A percentile compares a stretch with the other conserved stretches of the same genome.
phyloP scores from a whole-genome alignment of 2,797 vertebrate species.

The Cygnus olor region DNA sequence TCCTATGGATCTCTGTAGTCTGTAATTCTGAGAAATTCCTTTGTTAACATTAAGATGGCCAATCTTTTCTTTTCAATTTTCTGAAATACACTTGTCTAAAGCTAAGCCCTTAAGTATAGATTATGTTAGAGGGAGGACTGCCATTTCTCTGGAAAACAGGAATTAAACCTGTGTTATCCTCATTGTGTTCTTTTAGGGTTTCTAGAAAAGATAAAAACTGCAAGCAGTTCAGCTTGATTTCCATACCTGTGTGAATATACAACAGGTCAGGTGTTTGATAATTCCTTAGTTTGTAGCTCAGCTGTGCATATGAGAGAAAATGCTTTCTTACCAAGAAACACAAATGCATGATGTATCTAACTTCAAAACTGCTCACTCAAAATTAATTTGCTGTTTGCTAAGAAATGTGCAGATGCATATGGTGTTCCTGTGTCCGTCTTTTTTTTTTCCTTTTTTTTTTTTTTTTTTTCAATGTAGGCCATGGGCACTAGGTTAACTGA shows the following conservation, averaged over 20 bases:
- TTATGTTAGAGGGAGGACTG: background rate
- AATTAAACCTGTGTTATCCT: background rate
- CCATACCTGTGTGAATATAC: background rate
- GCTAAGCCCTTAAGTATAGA: background rate
- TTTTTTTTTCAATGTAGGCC: background rate
- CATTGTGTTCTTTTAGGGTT: background rate
- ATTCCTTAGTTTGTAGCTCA: background rate
- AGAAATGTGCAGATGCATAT: constrained; percentile 1
- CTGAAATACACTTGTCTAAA: background rate
- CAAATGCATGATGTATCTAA: background rate
- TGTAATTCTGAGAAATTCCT: background rate
- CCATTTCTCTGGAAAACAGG: background rate
- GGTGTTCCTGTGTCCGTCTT: background rate
- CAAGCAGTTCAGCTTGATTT: background rate
- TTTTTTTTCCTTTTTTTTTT: background rate
- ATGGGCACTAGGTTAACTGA: background rate
- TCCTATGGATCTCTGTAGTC: background rate
- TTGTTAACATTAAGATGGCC: background rate
- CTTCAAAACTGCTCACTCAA: background rate
- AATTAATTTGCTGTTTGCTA: constrained; percentile 18
- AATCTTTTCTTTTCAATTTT: background rate
- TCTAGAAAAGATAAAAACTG: background rate
- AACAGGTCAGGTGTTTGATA: background rate
- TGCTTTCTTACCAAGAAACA: background rate
- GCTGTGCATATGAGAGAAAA: background rate